Conservation (phyloP, 2,888 invertebrate genomes). For the Drosophila mercatorum region DNA sequence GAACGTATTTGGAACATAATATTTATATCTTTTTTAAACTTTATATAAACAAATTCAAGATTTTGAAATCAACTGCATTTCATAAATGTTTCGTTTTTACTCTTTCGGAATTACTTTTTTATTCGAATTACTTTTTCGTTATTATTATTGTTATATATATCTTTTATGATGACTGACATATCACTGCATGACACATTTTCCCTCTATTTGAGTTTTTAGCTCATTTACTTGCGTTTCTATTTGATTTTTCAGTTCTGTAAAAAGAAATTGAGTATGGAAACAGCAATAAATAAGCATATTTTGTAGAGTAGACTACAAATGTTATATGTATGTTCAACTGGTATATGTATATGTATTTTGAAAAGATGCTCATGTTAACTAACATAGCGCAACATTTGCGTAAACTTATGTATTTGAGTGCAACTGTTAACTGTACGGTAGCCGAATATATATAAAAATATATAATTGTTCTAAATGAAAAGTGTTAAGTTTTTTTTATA, state of each 20-base stretch:
- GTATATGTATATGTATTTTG: slow-evolving; percentile 63
- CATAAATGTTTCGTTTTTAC: slow-evolving; percentile 43
- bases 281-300: slow-evolving; percentile 85
- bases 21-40: slow-evolving; percentile 25
- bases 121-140: slow-evolving; percentile 30
- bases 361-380: slow-evolving; percentile 55
- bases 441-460: slow-evolving; percentile 15
- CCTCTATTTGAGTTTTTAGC: slow-evolving; percentile 98
- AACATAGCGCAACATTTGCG: slow-evolving; percentile 39
- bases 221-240: slow-evolving; percentile 98
- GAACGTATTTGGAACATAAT: slow-evolving; percentile 51
- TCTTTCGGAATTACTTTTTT: slow-evolving; percentile 20
- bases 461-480: slow-evolving; percentile 34
- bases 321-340: slow-evolving; percentile 73
- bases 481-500: slow-evolving; percentile 1
- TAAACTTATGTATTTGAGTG: slow-evolving; percentile 37
- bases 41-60: slow-evolving; percentile 69
- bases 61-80: slow-evolving; percentile 62
- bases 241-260: slow-evolving; percentile 98
- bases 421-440: slow-evolving; percentile 44
- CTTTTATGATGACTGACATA: slow-evolving; percentile 84
- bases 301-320: slow-evolving; percentile 84
- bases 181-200: slow-evolving; percentile 98
- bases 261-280: slow-evolving; percentile 85
- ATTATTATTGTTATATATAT: slow-evolving; percentile 50